These are phyloP conservation scores for Uropetala carovei DNA, from an alignment of 2,888 invertebrate genomes.

Conservation along the genomic window DNA sequence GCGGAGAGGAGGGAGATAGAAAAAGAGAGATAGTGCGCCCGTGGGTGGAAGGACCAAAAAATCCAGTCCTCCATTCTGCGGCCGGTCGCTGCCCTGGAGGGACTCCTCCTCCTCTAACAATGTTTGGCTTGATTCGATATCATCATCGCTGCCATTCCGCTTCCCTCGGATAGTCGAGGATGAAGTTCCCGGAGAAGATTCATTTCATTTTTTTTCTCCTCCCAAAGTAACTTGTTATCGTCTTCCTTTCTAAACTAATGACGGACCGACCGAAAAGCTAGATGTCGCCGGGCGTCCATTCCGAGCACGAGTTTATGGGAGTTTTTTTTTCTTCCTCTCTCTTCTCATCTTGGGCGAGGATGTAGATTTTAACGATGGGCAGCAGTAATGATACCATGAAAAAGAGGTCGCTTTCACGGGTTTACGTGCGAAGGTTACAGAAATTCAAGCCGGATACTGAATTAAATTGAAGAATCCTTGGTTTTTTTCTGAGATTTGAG, in stretches of 20 bases:
- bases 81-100: not conserved
- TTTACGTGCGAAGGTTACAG: too few species aligned
- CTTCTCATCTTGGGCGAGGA: not conserved
- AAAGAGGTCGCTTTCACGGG: too few species aligned
- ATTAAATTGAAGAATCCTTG: too few species aligned
- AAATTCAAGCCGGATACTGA: too few species aligned
- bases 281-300: not conserved
- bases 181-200: not conserved
- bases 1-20: too few species aligned
- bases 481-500: too few species aligned
- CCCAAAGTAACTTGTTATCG: not conserved
- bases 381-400: too few species aligned
- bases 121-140: not conserved
- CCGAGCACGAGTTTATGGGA: not conserved
- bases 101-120: not conserved
- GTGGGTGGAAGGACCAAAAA: not conserved
- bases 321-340: not conserved
- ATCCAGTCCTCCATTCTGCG: not conserved
- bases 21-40: too few species aligned
- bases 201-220: not conserved
- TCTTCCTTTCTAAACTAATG: not conserved
- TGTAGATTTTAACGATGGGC: not conserved
- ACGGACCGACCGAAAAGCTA: not conserved
- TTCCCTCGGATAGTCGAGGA: not conserved
- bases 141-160: not conserved